Conservation (phyloP, 2,888 invertebrate species). For the Epistrophe grossulariae region DNA sequence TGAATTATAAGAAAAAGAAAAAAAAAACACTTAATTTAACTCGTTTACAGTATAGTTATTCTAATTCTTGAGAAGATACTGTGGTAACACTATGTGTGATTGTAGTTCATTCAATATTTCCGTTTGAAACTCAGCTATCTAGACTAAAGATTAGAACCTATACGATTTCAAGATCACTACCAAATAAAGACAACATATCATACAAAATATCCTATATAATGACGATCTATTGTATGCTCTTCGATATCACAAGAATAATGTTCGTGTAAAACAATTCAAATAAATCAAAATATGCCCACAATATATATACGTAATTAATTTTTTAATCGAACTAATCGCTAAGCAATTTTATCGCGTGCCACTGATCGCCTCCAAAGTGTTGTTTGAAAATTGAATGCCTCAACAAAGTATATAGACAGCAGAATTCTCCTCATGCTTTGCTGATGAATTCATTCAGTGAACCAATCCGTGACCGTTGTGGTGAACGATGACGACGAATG, state of each 20-base stretch:
- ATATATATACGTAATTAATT: slow-evolving; percentile 5
- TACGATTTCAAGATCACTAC: not conserved
- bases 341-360: slow-evolving; percentile 38
- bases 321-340: slow-evolving; percentile 40
- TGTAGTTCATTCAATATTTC: too few relatives aligned
- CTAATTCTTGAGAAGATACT: too few relatives aligned
- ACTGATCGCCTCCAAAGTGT: slow-evolving; percentile 46
- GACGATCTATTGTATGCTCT: not conserved
- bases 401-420: slow-evolving; percentile 5
- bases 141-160: too few relatives aligned
- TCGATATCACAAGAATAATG: not conserved
- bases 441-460: slow-evolving; percentile 64
- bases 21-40: too few relatives aligned
- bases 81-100: too few relatives aligned
- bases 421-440: slow-evolving; percentile 12
- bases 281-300: slow-evolving; percentile 21
- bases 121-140: too few relatives aligned
- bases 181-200: not conserved
- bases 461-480: slow-evolving; percentile 44
- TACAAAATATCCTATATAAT: not conserved
- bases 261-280: slow-evolving; percentile 8
- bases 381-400: slow-evolving; percentile 27
- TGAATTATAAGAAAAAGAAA: too few relatives aligned
- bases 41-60: too few relatives aligned
- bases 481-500: not conserved